Evolutionary conservation across 2,888 invertebrate genomes (phyloP), one percentile per base, ranked within the genome.

Genomic region (Drosophila silvestris): DNA sequence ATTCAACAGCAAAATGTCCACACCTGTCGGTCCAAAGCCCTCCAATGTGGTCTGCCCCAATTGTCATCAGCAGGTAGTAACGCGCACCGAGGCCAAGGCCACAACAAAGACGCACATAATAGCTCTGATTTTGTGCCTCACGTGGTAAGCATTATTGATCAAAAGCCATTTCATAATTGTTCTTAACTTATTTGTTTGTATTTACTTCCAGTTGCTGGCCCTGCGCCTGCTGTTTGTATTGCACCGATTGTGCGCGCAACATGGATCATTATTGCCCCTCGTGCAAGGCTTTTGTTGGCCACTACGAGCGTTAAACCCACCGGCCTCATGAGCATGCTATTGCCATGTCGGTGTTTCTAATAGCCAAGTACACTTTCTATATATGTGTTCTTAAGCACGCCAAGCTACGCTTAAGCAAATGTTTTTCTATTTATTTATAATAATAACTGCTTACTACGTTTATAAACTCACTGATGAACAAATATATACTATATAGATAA

Each of bases 201-300:
- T 77, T 10, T 16, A 26, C 19, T 32, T 44, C 19, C 28, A 93
- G 93, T 33, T 91, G 90, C 60, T 95, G 95, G 94, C 94, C 94
- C 1, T 95, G 95, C 75, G 93, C 94, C 39, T 94, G 94, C 59
- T 82, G 95, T 14, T 94, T 95, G 2, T 95, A 95, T 84, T 95
- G 95, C 83, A 93, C 94, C 79, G 92, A 94, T 52, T 94, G 94
- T 22, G 95, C 94, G 71, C 94, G 93, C 72, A 94, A 94, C 78
- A 92, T 93, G 6, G 94, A 94, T 53, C 95, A 95, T 79, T 95
- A 94, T 76, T 95, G 95, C 64, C 94, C 95, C 0, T 94, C 94
- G 70, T 95, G 95, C 84, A 93, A 94, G 59, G 91, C 94, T 0
- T 95, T 92, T 76, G 84, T 95, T 41, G 95, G 95, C 71, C 93